These are phyloP conservation scores for Bombyx mori DNA, from an alignment of 1,140 invertebrate species.

Conservation along the genomic window DNA sequence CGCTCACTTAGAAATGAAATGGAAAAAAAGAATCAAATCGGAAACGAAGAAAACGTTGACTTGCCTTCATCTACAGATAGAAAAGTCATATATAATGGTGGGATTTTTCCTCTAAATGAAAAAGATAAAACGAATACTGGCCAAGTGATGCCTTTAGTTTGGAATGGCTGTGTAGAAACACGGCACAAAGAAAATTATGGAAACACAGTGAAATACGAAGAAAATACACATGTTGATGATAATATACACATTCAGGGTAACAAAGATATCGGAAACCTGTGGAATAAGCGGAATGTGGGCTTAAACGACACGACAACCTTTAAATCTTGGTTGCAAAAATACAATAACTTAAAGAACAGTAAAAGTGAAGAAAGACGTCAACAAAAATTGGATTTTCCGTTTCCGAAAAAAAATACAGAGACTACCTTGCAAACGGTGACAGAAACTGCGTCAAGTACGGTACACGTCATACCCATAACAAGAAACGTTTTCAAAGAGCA, in stretches of 20 bases:
- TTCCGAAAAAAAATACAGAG: slow-evolving; percentile 19
- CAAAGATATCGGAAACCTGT: slow-evolving; percentile 24
- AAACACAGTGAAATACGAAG: slow-evolving; percentile 20
- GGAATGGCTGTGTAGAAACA: slow-evolving; percentile 53
- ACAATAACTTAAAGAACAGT: slow-evolving; percentile 34
- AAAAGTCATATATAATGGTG: slow-evolving; percentile 22
- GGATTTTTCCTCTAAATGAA: slow-evolving; percentile 11
- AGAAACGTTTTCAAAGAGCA: slow-evolving; percentile 37
- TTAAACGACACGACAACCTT: slow-evolving; percentile 28
- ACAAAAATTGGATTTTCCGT: slow-evolving; percentile 23
- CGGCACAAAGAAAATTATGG: slow-evolving; percentile 26
- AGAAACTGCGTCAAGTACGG: slow-evolving; percentile 11
- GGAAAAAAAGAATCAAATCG: slow-evolving; percentile 36
- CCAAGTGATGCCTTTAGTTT: slow-evolving; percentile 35
- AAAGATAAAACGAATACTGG: slow-evolving; percentile 16
- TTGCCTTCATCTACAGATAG: slow-evolving; percentile 26
- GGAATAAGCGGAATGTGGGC: slow-evolving; percentile 40
- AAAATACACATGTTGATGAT: slow-evolving; percentile 31
- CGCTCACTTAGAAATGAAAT: slow-evolving; percentile 39
- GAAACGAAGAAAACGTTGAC: slow-evolving; percentile 29
- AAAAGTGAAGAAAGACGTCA: slow-evolving; percentile 26
- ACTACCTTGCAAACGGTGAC: slow-evolving; percentile 6
- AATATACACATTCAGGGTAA: slow-evolving; percentile 16
- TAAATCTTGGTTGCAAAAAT: slow-evolving; percentile 44
- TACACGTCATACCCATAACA: slow-evolving; percentile 49